Conservation (phyloP, 2,888 invertebrate species). For the Scaptodrosophila latifasciaeformis region DNA sequence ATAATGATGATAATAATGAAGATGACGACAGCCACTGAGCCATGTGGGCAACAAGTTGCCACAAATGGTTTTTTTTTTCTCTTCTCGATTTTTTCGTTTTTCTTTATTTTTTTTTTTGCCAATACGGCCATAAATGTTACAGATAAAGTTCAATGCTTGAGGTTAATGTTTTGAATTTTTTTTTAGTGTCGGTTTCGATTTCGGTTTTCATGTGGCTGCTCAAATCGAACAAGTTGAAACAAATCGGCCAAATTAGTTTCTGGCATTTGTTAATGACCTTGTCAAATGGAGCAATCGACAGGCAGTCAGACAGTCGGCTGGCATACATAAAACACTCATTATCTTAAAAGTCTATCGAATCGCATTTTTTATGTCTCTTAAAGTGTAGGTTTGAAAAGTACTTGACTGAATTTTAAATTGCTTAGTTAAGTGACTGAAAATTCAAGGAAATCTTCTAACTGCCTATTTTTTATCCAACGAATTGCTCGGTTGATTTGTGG, state of each 20-base stretch:
- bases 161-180: slow-evolving; percentile 44
- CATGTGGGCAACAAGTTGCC: slow-evolving; percentile 61
- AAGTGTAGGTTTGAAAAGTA: too few species aligned
- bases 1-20: slow-evolving; percentile 12
- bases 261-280: slow-evolving; percentile 11
- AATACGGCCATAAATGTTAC: not conserved
- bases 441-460: too few species aligned
- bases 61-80: slow-evolving; percentile 34
- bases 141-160: slow-evolving; percentile 43
- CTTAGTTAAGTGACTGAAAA: too few species aligned
- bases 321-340: too few species aligned
- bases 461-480: too few species aligned
- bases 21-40: slow-evolving; percentile 2
- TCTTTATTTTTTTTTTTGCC: slow-evolving; percentile 2
- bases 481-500: too few species aligned
- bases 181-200: not conserved
- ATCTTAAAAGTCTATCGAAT: too few species aligned
- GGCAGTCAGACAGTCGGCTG: too few species aligned
- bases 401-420: slow-evolving; percentile 1
- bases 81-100: slow-evolving; percentile 11
- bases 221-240: slow-evolving; percentile 17
- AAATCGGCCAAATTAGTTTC: slow-evolving; percentile 30
- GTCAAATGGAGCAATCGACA: too few species aligned
- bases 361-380: too few species aligned
- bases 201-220: too few species aligned